Percentiles rank a stretch among this genome's conserved stretches.
These are phyloP conservation scores for Drosophila maculinotata DNA, from an alignment of 2,888 invertebrate genomes.

Conservation along the genomic window DNA sequence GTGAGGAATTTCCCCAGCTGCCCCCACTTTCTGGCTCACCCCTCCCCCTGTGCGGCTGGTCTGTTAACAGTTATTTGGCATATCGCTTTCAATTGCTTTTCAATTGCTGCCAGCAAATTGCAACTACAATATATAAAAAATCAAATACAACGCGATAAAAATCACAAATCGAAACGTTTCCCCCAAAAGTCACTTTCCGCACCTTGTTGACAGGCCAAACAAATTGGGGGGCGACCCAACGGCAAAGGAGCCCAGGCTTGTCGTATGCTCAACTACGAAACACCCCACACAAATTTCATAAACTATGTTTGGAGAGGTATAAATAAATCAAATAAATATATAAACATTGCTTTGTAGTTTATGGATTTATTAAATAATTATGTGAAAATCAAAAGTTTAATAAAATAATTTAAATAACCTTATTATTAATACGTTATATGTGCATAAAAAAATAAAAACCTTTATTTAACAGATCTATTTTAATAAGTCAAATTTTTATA, in stretches of 20 bases:
- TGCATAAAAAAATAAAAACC: no score
- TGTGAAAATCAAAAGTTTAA: no score
- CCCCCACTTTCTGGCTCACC: background rate
- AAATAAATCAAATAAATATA: no score
- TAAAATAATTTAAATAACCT: no score
- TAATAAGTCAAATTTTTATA: no score
- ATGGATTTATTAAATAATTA: no score
- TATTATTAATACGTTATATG: no score
- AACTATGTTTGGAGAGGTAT: no score
- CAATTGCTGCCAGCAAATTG: constrained; percentile 63
- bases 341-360: no score
- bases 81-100: constrained; percentile 58
- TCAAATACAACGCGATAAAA: constrained; percentile 57
- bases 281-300: constrained; percentile 17
- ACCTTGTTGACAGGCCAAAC: constrained; percentile 46
- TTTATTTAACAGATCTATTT: no score
- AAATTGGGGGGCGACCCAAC: constrained; percentile 26
- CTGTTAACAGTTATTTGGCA: constrained; percentile 37
- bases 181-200: background rate
- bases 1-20: background rate
- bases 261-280: background rate
- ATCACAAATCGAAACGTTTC: constrained; percentile 54
- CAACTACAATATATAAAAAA: constrained; percentile 54
- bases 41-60: background rate
- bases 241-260: no score